These are phyloP conservation scores for Microctenopoma lineatum DNA, from an alignment of 2,797 vertebrate species.

Conservation along the genomic window DNA sequence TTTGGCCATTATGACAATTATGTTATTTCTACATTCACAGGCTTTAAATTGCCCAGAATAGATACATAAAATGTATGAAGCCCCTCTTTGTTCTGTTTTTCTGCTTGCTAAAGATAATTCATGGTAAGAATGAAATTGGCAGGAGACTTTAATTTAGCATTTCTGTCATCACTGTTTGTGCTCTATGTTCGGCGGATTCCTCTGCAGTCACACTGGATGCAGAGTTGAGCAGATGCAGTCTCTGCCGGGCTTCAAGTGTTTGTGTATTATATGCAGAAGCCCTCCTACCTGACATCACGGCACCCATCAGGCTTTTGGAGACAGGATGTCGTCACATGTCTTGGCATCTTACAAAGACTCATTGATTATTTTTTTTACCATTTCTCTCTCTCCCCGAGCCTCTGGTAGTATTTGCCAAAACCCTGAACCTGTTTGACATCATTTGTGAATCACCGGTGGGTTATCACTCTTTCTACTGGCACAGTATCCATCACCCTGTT, in stretches of 20 bases:
- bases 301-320: constrained; percentile 25
- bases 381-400: constrained; percentile 2
- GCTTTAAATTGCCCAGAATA: constrained; percentile 25
- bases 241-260: constrained; percentile 18
- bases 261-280: constrained; percentile 10
- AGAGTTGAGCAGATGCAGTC: constrained; percentile 36
- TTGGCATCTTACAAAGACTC: not conserved
- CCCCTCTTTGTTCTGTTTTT: constrained; percentile 11
- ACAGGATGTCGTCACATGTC: constrained; percentile 16
- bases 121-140: constrained; percentile 20
- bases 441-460: constrained; percentile 10
- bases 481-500: constrained; percentile 30
- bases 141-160: constrained; percentile 54
- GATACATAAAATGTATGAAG: constrained; percentile 36
- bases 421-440: constrained; percentile 30
- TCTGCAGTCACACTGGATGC: constrained; percentile 16
- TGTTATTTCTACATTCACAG: constrained; percentile 35
- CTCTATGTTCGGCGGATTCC: constrained; percentile 15
- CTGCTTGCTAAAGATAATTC: constrained; percentile 37
- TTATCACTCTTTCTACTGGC: constrained; percentile 12
- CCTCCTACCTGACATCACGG: constrained; percentile 35
- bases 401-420: not conserved
- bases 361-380: constrained; percentile 15
- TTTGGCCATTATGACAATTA: constrained; percentile 27
- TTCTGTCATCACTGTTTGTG: constrained; percentile 4